These are phyloP conservation scores for Trissonchulus latispiculum DNA, from an alignment of 2,888 invertebrate genomes.

Conservation along the genomic window DNA sequence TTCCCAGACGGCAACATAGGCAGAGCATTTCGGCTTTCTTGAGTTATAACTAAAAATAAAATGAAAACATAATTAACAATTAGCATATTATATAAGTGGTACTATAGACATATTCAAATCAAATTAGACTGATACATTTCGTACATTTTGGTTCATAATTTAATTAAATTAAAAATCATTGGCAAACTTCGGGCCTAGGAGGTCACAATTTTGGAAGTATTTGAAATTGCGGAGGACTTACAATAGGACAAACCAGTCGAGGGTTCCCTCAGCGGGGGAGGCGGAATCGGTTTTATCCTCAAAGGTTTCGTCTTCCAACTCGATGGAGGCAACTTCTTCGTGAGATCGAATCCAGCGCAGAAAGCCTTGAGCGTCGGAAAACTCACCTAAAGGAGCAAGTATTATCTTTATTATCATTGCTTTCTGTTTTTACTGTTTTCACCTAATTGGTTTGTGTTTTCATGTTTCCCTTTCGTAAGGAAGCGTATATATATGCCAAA, in stretches of 20 bases:
- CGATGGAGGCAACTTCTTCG: slow-evolving; percentile 38
- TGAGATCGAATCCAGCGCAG: slow-evolving; percentile 41
- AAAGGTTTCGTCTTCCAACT: slow-evolving; percentile 41
- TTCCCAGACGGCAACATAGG: slow-evolving; percentile 41
- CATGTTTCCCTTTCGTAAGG: no score
- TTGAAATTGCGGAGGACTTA: slow-evolving; percentile 29
- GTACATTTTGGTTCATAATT: neutral
- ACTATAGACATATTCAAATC: no score
- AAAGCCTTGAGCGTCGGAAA: slow-evolving; percentile 38
- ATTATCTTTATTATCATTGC: no score
- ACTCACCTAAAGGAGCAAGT: slow-evolving; percentile 41
- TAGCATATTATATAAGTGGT: no score
- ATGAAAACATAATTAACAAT: no score
- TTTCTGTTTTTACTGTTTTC: no score
- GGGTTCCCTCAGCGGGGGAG: slow-evolving; percentile 38
- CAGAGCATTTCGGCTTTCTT: slow-evolving; percentile 38
- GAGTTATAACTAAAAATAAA: slow-evolving; percentile 39
- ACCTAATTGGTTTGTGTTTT: no score
- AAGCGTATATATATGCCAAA: no score
- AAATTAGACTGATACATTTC: neutral
- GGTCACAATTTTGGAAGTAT: no score
- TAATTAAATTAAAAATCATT: neutral
- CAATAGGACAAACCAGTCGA: slow-evolving; percentile 45
- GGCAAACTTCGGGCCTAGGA: no score
- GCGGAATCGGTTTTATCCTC: slow-evolving; percentile 27